Evolutionary conservation across 2,888 invertebrate species (phyloP), one percentile per base, ranked within the genome.

Genomic region (Strigamia crassipes): DNA sequence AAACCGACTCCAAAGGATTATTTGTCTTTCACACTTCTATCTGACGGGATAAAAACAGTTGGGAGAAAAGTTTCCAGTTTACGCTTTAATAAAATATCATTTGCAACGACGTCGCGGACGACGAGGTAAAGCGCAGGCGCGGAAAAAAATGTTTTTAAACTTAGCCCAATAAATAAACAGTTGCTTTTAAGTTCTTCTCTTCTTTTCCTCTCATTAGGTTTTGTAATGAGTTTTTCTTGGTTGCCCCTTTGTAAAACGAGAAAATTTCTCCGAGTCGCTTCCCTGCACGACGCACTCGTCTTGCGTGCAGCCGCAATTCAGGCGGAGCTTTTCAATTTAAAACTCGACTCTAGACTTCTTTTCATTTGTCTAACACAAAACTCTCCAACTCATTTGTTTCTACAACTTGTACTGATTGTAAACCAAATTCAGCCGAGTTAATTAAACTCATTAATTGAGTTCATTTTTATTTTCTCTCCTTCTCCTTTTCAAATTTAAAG

Each of bases 381-480:
- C 56, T 73, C 27, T 73, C 27, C 73, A 31, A 73, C 73, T 73
- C 73, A 73, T 73, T 73, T 73, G 73, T 73, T 73, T 73, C 73
- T 73, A 73, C 73, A 73, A 73, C 73, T 73, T 73, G 73, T 73
- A 73, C 27, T 73, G 73, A 73, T 73, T 73, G 73, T 73, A 73
- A 73, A 73, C 73, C 31, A 73, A 73, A 73, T 73, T 73, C 73
- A 73, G 73, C 31, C 15, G 23, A 73, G 73, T 73, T 73, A 73
- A 73, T 73, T 73, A 73, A 73, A 73, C 73, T 73, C 73, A 73
- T 73, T 73, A 73, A 73, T 73, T 73, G 73, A 73, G n/a, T 73
- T 27, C n/a, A 23, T 73, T 73, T 73, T 73, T 73, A 23, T 18
- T 13, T 27, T 73, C 13, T 27, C 13, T 31, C 13, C 31, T 13